Evolutionary conservation across 2,888 invertebrate genomes (phyloP), one percentile per base, ranked within the genome.

Genomic region (Oxytorus armatus): DNA sequence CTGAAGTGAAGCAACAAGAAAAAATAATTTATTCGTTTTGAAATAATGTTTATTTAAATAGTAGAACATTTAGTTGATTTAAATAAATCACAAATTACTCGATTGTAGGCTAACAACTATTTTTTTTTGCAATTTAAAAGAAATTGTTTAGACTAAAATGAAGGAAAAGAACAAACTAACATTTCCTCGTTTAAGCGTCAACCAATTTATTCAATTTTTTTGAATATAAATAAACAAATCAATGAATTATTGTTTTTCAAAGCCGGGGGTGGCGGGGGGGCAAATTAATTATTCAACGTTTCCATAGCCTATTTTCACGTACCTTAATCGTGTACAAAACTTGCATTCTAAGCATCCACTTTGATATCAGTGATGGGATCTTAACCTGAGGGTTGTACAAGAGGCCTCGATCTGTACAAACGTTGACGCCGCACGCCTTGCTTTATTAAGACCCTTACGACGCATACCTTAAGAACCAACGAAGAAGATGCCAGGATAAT

Each of bases 321-420:
- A 63, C 25, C 11, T 39, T 18, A 14, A 18, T 36, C 11, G 10
- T 7, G 33, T 55, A 47, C 21, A 47, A n/a, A n/a, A 49, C 47
- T 49, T 33, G 33, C 21, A 57, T 59, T 25, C 33, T 7, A n/a
- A 42, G 18, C 7, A 63, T 25, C 53, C 16, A 33, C 44, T 47
- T 51, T 49, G 18, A 61, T 61, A 14, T 42, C 29, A 63, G 42
- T n/a, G 53, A 63, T 42, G 33, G 5, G 63, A 14, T 59, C 18
- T 61, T 39, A 49, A n/a, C 63, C 8, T 8, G 18, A 59, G 51
- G 18, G 25, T 42, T 51, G 16, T 39, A 44, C 29, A 16, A 63
- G 42, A 23, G 16, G 42, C 29, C 29, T 73, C 53, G 51, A 53
- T 51, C 73, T 53, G 61, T 42, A 61, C 53, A 53, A 73, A 63